Base-by-base conservation (phyloP, 2,888 invertebrate genomes). In the Dolichomitus sp. region DNA sequence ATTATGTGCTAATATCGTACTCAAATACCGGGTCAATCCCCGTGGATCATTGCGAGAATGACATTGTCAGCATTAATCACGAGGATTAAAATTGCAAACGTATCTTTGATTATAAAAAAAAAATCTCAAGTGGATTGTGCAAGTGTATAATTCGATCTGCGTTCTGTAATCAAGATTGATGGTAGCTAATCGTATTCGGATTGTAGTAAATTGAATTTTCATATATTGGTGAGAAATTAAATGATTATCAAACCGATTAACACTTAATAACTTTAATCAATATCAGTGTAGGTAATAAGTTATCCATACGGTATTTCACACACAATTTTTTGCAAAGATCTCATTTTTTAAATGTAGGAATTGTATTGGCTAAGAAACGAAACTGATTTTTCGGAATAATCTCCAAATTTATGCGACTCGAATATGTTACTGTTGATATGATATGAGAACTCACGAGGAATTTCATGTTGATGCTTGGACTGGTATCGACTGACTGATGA, bases 401-500 rank as follows among this genome's bases (percentile, higher is more conserved):
- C 11, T 14, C 11, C 9, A n/a, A n/a, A 59, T 59, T 59, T 14
- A 33, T 33, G 30, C 17, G 23, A 23, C 54, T 54, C 23, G 23
- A 54, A 27, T 11, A 14, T 54, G 27, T 54, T 14, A 54, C 23
- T 19, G 9, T 11, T 9, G 17, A 11, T 19, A 14, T 23, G 1
- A 52, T 52, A 52, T 52, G 14, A 63, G n/a, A 74, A 91, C 91
- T 93, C 88, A 93, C 93, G 85, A 92, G 78, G 88, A 90, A 92
- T 85, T 92, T 93, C 93, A 93, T 93, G 88, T 86, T 90, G 88
- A 82, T 79, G 84, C 76, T 83, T 59, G 87, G 83, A 85, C 84
- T 85, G 87, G 84, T 80, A 87, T 88, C 84, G 80, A 81, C 83
- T 84, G 84, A 88, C 86, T 87, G 88, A 82, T 88, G 83, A 84